These are phyloP conservation scores for Platorchestia sp. DNA, from an alignment of 1,140 invertebrate genomes.

Conservation along the genomic window DNA sequence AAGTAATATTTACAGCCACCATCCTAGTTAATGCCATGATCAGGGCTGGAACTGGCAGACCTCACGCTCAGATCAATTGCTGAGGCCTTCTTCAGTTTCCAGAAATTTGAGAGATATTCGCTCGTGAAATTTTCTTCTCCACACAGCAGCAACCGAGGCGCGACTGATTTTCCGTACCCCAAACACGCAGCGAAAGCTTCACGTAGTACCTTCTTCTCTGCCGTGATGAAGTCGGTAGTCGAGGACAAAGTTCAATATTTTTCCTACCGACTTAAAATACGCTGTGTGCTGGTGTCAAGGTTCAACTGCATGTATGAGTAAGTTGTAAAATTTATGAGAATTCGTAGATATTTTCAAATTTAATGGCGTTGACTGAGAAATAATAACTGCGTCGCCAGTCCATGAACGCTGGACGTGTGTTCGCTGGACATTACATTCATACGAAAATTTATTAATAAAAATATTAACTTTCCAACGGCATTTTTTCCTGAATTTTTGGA, in stretches of 20 bases:
- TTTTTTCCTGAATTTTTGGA: too few species aligned
- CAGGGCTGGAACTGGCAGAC: neutral
- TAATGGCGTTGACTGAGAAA: too few species aligned
- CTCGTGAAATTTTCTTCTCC: neutral
- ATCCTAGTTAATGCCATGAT: neutral
- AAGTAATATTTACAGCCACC: neutral
- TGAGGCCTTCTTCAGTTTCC: neutral
- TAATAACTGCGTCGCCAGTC: too few species aligned
- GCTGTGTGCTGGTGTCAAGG: too few species aligned
- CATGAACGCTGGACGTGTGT: too few species aligned
- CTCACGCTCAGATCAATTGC: neutral
- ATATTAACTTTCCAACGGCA: too few species aligned
- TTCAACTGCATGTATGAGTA: too few species aligned
- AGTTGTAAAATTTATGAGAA: neutral
- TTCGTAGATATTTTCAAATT: neutral
- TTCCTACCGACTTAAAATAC: neutral
- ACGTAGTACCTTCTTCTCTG: neutral
- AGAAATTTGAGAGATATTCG: constrained; percentile 1
- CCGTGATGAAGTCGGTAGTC: too few species aligned
- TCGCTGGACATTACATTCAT: too few species aligned
- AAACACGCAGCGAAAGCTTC: neutral
- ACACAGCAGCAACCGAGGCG: neutral
- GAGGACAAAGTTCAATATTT: neutral
- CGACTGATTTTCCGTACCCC: neutral
- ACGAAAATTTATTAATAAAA: too few species aligned